These are phyloP conservation scores for Propithecus deckenii DNA, from an alignment of 2,797 vertebrate species.

Conservation along the genomic window DNA sequence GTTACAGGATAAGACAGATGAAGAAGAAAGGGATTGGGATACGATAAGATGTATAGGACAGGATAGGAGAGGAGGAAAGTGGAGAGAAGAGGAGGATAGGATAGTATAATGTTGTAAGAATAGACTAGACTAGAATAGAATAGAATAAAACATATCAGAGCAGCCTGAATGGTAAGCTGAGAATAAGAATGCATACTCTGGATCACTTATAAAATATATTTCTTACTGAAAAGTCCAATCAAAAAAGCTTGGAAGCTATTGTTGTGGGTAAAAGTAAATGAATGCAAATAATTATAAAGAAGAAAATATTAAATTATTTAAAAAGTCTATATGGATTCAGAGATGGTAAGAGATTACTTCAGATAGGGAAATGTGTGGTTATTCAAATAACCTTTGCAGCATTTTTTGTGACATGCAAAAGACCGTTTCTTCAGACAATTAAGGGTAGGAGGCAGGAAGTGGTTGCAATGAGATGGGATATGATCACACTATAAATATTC, in stretches of 20 bases:
- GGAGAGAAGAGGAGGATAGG: too few species aligned
- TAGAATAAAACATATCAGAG: not conserved
- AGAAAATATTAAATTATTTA: not conserved
- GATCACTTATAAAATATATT: not conserved
- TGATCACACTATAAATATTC: not conserved
- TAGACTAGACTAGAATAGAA: not conserved
- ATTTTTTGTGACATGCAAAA: not conserved
- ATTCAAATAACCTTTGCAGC: not conserved
- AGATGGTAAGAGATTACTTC: not conserved
- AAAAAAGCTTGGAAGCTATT: not conserved
- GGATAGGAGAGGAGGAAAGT: not conserved
- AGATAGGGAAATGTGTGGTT: not conserved
- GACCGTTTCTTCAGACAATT: not conserved
- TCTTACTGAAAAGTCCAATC: not conserved
- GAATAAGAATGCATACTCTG: not conserved
- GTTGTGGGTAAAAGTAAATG: not conserved
- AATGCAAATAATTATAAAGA: not conserved
- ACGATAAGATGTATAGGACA: rapidly evolving
- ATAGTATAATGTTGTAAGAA: not conserved
- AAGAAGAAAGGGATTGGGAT: not conserved
- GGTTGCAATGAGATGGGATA: not conserved
- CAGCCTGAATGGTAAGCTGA: not conserved
- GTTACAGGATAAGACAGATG: not conserved
- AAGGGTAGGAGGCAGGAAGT: not conserved
- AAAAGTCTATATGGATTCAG: not conserved